A percentile compares a stretch with the other conserved stretches of the same genome.
These are phyloP conservation scores for Platyscelio sp. DNA, from an alignment of 2,888 invertebrate genomes.

Conservation along the genomic window DNA sequence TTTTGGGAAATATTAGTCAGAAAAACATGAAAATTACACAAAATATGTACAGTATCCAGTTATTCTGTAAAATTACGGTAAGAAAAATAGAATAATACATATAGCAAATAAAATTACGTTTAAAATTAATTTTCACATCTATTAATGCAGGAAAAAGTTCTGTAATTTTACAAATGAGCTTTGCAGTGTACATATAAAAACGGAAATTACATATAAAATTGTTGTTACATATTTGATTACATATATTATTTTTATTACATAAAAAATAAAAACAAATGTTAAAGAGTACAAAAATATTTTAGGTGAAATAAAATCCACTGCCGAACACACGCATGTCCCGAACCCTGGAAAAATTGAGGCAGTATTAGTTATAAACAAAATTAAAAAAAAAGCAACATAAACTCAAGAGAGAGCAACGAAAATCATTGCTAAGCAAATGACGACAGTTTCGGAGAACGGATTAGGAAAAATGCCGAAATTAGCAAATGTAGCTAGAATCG, in stretches of 20 bases:
- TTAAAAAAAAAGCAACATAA: not conserved
- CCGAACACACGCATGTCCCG: constrained; percentile 7
- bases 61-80: too few species aligned
- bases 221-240: not conserved
- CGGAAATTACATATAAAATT: too few species aligned
- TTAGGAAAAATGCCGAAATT: constrained; percentile 10
- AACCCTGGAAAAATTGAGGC: constrained; percentile 6
- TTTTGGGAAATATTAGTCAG: too few species aligned
- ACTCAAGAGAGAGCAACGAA: constrained; percentile 7
- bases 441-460: not conserved
- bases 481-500: not conserved
- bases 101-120: too few species aligned
- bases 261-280: not conserved
- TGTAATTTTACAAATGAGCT: too few species aligned
- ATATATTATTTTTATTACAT: too few species aligned
- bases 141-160: too few species aligned
- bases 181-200: too few species aligned
- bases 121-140: too few species aligned
- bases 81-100: too few species aligned
- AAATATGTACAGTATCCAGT: too few species aligned
- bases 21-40: too few species aligned
- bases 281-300: not conserved
- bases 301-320: not conserved
- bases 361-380: not conserved
- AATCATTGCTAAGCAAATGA: constrained; percentile 1